Percentiles rank a stretch among this genome's conserved stretches.
These are phyloP conservation scores for Anagyrus pseudococci DNA, from an alignment of 2,888 invertebrate genomes.

Conservation along the genomic window DNA sequence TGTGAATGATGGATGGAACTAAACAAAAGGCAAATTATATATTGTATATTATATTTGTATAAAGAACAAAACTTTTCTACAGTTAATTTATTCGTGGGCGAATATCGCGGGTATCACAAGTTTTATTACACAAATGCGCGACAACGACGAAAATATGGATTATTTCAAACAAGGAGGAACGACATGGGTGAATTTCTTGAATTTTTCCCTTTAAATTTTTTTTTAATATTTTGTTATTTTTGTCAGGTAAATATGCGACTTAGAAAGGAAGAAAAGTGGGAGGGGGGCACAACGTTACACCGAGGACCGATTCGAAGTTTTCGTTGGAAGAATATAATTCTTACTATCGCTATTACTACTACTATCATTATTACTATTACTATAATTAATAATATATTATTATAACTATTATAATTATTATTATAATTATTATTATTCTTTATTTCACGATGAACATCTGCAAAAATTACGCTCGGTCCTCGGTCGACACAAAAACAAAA, in stretches of 20 bases:
- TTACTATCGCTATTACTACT: slow-evolving; percentile 1
- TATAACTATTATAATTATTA: slow-evolving; percentile 18
- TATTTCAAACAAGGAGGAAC: slow-evolving; percentile 11
- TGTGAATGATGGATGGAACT: slow-evolving; percentile 36
- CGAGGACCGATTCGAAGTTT: slow-evolving; percentile 36
- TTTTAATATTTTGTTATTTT: slow-evolving; percentile 17
- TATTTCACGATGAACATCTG: slow-evolving; percentile 11
- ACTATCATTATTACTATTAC: slow-evolving; percentile 9
- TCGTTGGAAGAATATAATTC: slow-evolving; percentile 24
- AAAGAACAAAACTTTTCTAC: slow-evolving; percentile 60
- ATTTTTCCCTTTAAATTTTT: slow-evolving; percentile 14
- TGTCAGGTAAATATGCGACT: slow-evolving; percentile 15
- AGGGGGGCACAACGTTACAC: slow-evolving; percentile 1
- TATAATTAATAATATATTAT: too few species aligned
- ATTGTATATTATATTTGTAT: slow-evolving; percentile 63
- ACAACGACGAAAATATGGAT: slow-evolving; percentile 20
- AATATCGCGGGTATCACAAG: slow-evolving; percentile 50
- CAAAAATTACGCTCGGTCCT: slow-evolving; percentile 37
- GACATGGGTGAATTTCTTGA: slow-evolving; percentile 24
- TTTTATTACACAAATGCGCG: slow-evolving; percentile 20
- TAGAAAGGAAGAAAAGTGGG: slow-evolving; percentile 11
- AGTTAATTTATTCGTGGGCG: slow-evolving; percentile 61
- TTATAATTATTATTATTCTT: slow-evolving; percentile 13
- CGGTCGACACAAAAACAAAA: slow-evolving; percentile 27
- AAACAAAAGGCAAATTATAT: slow-evolving; percentile 50